phyloP scores from a whole-genome alignment of 2,113 vertebrate genomes.

The Gyps fulvus region DNA sequence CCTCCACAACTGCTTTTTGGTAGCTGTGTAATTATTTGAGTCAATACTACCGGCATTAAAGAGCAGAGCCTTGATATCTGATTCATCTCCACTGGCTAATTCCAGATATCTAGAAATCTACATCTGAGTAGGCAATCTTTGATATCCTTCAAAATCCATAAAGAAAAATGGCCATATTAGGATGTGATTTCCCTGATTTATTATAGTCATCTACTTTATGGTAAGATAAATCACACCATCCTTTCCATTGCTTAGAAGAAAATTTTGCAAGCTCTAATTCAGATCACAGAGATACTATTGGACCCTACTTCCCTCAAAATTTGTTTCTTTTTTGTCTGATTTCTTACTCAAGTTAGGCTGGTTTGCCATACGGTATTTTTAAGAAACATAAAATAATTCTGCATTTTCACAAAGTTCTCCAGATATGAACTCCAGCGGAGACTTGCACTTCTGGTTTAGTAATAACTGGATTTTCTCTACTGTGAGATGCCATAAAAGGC shows the following conservation, averaged over 20 bases:
- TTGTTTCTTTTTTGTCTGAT: fast-evolving
- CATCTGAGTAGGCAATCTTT: not conserved
- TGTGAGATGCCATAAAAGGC: not conserved
- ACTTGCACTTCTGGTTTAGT: not conserved
- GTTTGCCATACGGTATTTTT: not conserved
- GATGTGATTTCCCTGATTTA: not conserved
- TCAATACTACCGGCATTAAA: not conserved
- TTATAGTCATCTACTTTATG: not conserved
- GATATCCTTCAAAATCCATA: not conserved
- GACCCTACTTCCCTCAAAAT: not conserved
- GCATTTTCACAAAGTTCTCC: not conserved
- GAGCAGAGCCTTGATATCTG: not conserved
- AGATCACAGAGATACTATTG: not conserved
- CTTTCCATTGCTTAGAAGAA: not conserved
- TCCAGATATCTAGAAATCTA: not conserved
- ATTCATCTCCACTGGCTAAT: not conserved
- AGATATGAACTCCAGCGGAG: not conserved
- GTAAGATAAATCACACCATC: not conserved
- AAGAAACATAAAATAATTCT: not conserved
- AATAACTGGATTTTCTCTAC: not conserved
- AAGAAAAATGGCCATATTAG: not conserved
- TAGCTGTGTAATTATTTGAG: not conserved
- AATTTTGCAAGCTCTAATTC: not conserved
- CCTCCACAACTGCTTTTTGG: not conserved
- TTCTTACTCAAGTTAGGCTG: not conserved